Base-by-base conservation (phyloP, 1,140 invertebrate species). In the Drosophila quadrilineata region DNA sequence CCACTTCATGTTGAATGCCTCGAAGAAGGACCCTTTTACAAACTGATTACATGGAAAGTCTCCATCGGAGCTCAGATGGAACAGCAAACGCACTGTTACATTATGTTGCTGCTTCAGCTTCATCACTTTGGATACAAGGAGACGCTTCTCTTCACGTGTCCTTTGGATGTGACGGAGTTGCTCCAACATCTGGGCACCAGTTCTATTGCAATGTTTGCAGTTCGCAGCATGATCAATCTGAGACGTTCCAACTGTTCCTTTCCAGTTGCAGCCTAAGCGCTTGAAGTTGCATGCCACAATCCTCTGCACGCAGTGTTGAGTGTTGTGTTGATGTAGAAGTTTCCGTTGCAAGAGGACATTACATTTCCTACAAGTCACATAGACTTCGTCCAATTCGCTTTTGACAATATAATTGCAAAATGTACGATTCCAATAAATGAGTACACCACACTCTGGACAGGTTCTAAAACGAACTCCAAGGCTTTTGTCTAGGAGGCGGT, bases 261-360 rank as follows among this genome's bases (percentile, higher is more conserved):
- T 41, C 72, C 72, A 75, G 5, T 3, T 4, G 41, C 72, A 75
- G 0, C 72, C 72, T 0, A 75, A 17, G 3, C 58, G 64, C 3
- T 22, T 40, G 19, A 56, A 69, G n/a, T 52, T 50, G 45, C 72
- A 72, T 0, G 5, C n/a, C 0, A 45, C 24, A 24, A 46, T n/a
- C 1, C 64, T 40, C 6, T 28, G 8, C 0, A 17, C n/a, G 8
- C 72, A 75, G 0, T 40, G 21, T 0, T 3, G 0, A 0, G 14
- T 17, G 1, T n/a, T 6, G 6, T 75, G 72, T 0, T 4, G 1
- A 0, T 31, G 58, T 3, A 75, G 12, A 0, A 0, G 1, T 1
- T 14, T 2, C 5, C 69, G 69, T 24, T 5, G 8, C 38, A 58
- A 16, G 0, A 3, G n/a, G 4, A 3, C 1, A 1, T 6, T 17